Percentiles rank a stretch among this genome's conserved stretches.
Conservation (phyloP, 2,113 vertebrate species). For the Lucifuga dentata region DNA sequence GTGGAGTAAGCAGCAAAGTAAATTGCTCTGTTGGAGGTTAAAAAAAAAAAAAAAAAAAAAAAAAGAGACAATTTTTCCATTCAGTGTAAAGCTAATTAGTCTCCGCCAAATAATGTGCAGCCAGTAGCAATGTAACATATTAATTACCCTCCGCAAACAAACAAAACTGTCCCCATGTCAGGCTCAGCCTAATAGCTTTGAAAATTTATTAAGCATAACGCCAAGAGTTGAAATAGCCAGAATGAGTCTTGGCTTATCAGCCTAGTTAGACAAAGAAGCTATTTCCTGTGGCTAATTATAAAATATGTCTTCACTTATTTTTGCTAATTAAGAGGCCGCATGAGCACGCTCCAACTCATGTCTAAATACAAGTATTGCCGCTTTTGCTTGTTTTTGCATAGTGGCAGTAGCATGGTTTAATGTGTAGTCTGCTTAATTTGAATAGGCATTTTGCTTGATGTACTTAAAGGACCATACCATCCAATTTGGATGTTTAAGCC, state of each 20-base stretch:
- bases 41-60: neutral
- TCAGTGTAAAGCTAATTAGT: conserved; percentile 25
- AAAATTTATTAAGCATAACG: conserved; percentile 11
- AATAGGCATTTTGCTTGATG: neutral
- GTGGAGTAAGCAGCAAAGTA: conserved; percentile 98
- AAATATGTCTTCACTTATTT: neutral
- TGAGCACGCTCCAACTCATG: neutral
- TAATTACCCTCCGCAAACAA: conserved; percentile 29
- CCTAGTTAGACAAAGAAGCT: neutral
- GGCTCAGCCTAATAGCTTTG: conserved; percentile 37
- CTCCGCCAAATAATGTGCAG: neutral
- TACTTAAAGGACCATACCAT: too few relatives aligned
- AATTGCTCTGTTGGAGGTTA: conserved; percentile 87
- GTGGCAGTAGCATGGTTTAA: neutral
- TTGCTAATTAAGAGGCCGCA: conserved; percentile 8
- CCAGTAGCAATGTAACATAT: neutral
- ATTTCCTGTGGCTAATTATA: neutral
- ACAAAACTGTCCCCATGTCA: conserved; percentile 16
- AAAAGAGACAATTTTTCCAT: conserved; percentile 3
- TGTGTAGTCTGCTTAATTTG: neutral
- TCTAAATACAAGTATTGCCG: neutral
- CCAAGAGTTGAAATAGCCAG: conserved; percentile 13
- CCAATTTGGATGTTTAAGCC: too few relatives aligned
- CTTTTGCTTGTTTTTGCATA: neutral
- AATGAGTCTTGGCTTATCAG: too few relatives aligned